These are phyloP conservation scores for Telmatherina bonti DNA, from an alignment of 2,797 vertebrate species.

Conservation along the genomic window DNA sequence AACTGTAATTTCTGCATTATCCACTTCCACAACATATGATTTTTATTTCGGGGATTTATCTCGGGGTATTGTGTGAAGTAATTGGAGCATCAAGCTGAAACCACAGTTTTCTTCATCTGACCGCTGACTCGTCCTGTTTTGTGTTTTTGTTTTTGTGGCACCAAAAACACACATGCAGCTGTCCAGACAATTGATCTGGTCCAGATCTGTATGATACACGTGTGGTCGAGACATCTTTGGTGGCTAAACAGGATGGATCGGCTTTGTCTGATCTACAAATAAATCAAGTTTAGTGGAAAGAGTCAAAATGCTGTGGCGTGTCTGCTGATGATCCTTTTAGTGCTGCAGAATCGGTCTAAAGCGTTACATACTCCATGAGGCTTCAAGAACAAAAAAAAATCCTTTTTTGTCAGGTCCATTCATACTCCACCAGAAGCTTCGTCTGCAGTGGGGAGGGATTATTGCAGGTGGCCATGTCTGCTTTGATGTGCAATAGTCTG, in stretches of 20 bases:
- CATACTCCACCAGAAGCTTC: too few species aligned
- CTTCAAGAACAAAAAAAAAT: too few species aligned
- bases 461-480: too few species aligned
- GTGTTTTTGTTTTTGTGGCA: not conserved
- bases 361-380: too few species aligned
- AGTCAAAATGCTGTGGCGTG: not conserved
- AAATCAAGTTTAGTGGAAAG: conserved; percentile 2
- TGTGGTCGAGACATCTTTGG: not conserved
- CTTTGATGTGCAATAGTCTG: too few species aligned
- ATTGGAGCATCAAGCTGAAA: conserved; percentile 3
- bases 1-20: not conserved
- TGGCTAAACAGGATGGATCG: not conserved
- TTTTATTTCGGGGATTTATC: conserved; percentile 12
- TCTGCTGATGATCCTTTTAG: not conserved
- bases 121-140: not conserved
- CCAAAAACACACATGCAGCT: conserved; percentile 8
- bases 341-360: too few species aligned
- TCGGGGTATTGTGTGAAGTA: not conserved
- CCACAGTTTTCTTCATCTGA: conserved; percentile 7
- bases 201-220: not conserved
- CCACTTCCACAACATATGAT: conserved; percentile 15
- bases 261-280: conserved; percentile 15
- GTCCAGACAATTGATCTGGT: not conserved
- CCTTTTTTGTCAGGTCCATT: too few species aligned
- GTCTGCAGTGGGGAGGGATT: too few species aligned